Evolutionary conservation across 2,888 invertebrate species (phyloP), one percentile per base, ranked within the genome.

Genomic region (Amphipyra tragopoginis): DNA sequence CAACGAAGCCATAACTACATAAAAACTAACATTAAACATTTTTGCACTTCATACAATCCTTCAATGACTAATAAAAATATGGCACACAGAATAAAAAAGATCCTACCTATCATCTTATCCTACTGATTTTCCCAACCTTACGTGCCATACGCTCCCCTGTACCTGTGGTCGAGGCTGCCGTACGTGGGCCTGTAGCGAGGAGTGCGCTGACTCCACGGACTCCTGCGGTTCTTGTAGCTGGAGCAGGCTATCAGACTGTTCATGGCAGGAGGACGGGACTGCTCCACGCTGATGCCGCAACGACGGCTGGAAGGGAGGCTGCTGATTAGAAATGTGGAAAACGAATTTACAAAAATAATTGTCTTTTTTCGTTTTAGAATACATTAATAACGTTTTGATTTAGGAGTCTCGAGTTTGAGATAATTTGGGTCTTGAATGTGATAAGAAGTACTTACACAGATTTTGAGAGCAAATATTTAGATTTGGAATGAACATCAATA

Each of bases 191-290:
- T 72, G 86, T 94, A 93, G 14, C 89, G 85, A 0, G 92, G 91
- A 0, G 90, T 90, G 58, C 93, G 90, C 71, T 92, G 93, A 36
- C 89, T 90, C 94, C 95, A 95, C 0, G 94, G 94, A 51, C 91
- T 90, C n/a, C 92, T 86, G 0, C 94, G 95, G 88, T 96, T 97
- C 86, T 97, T 97, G 93, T 96, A 97, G 89, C 97, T 97, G 87
- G 97, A 97, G 92, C 97, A 97, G 0, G 97, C 96, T 65, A 97
- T 97, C 64, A 97, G 92, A 61, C 97, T 97, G 91, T 96, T 97
- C 96, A 97, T 96, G 51, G 95, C 97, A n/a, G 96, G 96, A 0
- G 96, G 96, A 39, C 97, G 93, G 42, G 96, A 96, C 68, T 95
- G 95, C 81, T 97, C 97, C 75, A 97, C 96, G 56, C 96, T 96